These are phyloP conservation scores for Dryobota labecula DNA, from an alignment of 2,888 invertebrate genomes.

Conservation along the genomic window DNA sequence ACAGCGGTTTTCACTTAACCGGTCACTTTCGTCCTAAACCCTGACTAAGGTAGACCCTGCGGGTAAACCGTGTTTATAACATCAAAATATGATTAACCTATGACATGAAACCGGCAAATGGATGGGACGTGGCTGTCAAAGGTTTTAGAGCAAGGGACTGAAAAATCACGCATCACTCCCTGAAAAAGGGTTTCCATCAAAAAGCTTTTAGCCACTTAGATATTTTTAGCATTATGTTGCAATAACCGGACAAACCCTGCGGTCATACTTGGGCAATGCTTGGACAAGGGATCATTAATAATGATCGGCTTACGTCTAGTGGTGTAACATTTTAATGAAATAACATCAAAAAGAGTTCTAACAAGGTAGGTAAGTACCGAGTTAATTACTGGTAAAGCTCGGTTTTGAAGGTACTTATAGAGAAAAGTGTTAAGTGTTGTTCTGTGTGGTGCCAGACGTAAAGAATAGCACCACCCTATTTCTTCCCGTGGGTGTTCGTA, in stretches of 20 bases:
- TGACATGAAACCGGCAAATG: conserved; percentile 50
- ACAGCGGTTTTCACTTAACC: conserved; percentile 61
- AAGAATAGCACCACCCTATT: too few species aligned
- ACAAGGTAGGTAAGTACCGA: neutral
- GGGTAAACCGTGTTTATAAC: conserved; percentile 54
- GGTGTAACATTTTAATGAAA: conserved; percentile 9
- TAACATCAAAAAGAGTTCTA: neutral
- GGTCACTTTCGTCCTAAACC: conserved; percentile 45
- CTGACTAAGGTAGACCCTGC: conserved; percentile 49
- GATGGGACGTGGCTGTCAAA: conserved; percentile 54
- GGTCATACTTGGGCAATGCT: neutral
- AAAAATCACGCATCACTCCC: conserved; percentile 51
- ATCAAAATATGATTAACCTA: conserved; percentile 58
- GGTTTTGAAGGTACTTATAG: neutral
- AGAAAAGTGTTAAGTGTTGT: too few species aligned
- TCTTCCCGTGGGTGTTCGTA: too few species aligned
- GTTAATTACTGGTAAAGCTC: neutral
- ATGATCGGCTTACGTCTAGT: neutral
- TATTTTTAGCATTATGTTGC: conserved; percentile 48
- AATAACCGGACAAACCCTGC: conserved; percentile 12
- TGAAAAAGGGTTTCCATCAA: conserved; percentile 51
- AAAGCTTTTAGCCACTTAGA: conserved; percentile 62
- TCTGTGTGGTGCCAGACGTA: too few species aligned
- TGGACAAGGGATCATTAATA: neutral
- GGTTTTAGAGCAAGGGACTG: conserved; percentile 47